Evolutionary conservation across 1,140 invertebrate species (phyloP).

Genomic region (Atopsyche davidsoni): DNA sequence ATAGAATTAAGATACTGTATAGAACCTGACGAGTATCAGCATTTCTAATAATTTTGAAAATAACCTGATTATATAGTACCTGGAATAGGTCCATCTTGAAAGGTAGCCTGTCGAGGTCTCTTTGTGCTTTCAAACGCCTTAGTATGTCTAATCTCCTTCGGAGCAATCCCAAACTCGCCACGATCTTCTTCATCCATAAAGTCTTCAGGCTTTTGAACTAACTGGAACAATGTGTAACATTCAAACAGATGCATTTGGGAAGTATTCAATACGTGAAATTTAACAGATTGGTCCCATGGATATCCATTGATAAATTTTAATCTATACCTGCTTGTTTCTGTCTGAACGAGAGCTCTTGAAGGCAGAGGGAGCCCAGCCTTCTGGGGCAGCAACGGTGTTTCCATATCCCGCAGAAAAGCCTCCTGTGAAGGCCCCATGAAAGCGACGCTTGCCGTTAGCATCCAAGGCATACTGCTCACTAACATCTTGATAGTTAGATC

Average conservation of each 20-base stretch:
- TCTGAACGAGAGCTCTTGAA: conserved; percentile 85
- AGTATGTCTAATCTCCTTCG: conserved; percentile 68
- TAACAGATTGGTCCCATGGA: too few species aligned
- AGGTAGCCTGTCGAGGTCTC: conserved; percentile 40
- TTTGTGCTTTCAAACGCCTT: conserved; percentile 63
- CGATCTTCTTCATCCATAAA: conserved; percentile 99
- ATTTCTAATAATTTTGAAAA: too few species aligned
- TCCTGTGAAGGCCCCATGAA: conserved; percentile 99
- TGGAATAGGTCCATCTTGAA: conserved; percentile 66
- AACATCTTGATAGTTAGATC: conserved; percentile 67
- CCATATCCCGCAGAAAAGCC: conserved; percentile 98
- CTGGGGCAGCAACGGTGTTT: conserved; percentile 91
- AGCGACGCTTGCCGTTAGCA: conserved; percentile 81
- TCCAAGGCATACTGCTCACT: conserved; percentile 85
- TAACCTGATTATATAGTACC: too few species aligned
- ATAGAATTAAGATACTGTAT: too few species aligned
- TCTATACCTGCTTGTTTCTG: conserved; percentile 43
- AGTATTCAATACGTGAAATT: not conserved
- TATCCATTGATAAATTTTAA: not conserved
- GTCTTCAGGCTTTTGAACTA: conserved; percentile 72
- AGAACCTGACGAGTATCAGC: too few species aligned
- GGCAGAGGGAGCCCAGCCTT: conserved; percentile 89
- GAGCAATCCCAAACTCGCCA: conserved; percentile 92
- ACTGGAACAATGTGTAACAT: conserved; percentile 15
- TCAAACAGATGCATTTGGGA: not conserved